Evolutionary conservation across 2,113 vertebrate genomes (phyloP).

Genomic region (Columba livia): DNA sequence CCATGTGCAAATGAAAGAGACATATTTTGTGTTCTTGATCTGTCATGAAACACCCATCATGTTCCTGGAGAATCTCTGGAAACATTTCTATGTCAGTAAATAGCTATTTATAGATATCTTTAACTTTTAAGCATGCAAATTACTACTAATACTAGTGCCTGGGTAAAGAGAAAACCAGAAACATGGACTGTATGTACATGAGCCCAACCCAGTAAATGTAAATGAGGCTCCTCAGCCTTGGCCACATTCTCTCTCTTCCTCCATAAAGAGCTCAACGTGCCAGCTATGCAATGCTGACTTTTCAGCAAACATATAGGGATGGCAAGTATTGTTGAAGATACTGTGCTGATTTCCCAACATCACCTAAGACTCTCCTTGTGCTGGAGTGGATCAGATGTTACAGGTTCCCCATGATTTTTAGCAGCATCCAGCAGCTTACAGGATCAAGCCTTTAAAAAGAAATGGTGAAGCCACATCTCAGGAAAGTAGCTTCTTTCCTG

Average conservation of each 20-base stretch:
- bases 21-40: not conserved
- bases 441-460: not conserved
- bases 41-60: not conserved
- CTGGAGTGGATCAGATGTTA: not conserved
- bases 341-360: not conserved
- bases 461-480: not conserved
- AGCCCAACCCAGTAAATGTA: not conserved
- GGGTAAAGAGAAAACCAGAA: not conserved
- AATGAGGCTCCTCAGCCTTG: not conserved
- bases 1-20: not conserved
- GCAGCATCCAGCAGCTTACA: not conserved
- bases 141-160: not conserved
- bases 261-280: not conserved
- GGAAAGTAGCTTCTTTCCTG: not conserved
- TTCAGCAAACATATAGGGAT: not conserved
- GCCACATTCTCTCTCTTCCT: not conserved
- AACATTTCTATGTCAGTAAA: constrained; percentile 19
- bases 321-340: not conserved
- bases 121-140: not conserved
- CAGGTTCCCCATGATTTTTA: not conserved
- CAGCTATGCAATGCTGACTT: not conserved
- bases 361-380: not conserved
- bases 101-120: not conserved
- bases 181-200: not conserved
- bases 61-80: not conserved